Evolutionary conservation across 2,113 vertebrate genomes (phyloP).

Genomic region (Phoxinus phoxinus): DNA sequence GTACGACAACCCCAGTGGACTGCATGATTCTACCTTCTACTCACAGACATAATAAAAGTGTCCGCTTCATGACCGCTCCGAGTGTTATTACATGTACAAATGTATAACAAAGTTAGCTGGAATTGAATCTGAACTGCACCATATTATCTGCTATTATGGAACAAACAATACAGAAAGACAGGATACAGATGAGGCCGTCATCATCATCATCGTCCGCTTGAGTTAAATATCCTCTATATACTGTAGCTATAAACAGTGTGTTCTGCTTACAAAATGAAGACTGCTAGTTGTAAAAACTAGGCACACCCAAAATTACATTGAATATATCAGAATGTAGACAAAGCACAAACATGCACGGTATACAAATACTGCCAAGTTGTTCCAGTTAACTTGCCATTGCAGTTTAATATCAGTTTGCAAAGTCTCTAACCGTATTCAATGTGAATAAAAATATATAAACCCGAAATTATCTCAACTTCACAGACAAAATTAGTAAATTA

Average conservation of each 20-base stretch:
- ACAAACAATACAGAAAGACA: neutral
- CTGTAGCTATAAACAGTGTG: constrained; percentile 42
- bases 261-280: constrained; percentile 61
- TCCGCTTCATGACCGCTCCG: neutral
- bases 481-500: constrained; percentile 59
- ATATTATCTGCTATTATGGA: neutral
- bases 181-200: neutral
- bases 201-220: neutral
- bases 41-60: neutral
- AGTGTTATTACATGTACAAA: neutral
- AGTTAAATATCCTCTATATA: constrained; percentile 10
- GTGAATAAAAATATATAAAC: constrained; percentile 64
- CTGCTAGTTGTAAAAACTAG: constrained; percentile 18
- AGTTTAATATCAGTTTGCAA: constrained; percentile 71
- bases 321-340: constrained; percentile 64
- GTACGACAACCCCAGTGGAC: neutral
- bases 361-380: constrained; percentile 61
- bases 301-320: constrained; percentile 53
- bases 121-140: neutral
- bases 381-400: constrained; percentile 64
- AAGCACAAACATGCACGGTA: constrained; percentile 73
- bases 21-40: neutral
- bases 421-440: constrained; percentile 64
- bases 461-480: constrained; percentile 55
- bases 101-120: neutral